Conservation (phyloP, 37 sponge, comb jelly and placozoan genomes). For the Hexactinellida sp. region DNA sequence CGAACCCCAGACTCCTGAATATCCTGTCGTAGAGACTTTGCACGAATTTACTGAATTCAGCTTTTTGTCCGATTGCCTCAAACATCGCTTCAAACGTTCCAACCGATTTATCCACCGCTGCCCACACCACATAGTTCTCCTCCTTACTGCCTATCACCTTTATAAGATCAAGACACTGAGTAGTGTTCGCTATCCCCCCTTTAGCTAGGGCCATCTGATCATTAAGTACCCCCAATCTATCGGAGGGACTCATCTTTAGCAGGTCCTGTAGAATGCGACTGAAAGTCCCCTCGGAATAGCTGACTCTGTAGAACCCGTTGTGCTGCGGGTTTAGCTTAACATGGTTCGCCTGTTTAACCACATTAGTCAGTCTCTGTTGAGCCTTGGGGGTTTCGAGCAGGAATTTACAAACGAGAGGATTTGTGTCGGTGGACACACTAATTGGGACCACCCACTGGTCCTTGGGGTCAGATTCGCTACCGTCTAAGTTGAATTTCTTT, state of each 20-base stretch:
- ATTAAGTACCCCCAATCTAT: conserved; percentile 58
- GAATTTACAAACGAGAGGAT: background rate
- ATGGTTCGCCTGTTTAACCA: conserved; percentile 12
- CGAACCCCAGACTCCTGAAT: background rate
- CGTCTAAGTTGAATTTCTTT: background rate
- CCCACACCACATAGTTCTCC: conserved; percentile 7
- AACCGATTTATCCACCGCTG: background rate
- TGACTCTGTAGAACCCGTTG: conserved; percentile 80
- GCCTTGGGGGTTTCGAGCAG: background rate
- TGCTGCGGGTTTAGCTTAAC: conserved; percentile 43
- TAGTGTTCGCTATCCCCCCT: background rate
- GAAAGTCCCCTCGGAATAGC: conserved; percentile 64
- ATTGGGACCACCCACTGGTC: background rate
- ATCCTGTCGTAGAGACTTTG: background rate
- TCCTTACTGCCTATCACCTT: background rate
- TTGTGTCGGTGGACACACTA: background rate
- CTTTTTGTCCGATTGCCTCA: background rate
- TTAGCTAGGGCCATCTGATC: conserved; percentile 71
- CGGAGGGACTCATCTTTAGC: conserved; percentile 36
- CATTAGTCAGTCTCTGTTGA: background rate
- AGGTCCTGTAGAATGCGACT: conserved; percentile 42
- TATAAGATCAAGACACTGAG: background rate
- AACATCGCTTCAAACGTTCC: background rate
- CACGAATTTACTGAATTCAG: background rate
- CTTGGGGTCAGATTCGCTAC: background rate